Evolutionary conservation across 2,797 vertebrate genomes (phyloP), one percentile per base, ranked within the genome.

Genomic region (Centroberyx gerrardi): DNA sequence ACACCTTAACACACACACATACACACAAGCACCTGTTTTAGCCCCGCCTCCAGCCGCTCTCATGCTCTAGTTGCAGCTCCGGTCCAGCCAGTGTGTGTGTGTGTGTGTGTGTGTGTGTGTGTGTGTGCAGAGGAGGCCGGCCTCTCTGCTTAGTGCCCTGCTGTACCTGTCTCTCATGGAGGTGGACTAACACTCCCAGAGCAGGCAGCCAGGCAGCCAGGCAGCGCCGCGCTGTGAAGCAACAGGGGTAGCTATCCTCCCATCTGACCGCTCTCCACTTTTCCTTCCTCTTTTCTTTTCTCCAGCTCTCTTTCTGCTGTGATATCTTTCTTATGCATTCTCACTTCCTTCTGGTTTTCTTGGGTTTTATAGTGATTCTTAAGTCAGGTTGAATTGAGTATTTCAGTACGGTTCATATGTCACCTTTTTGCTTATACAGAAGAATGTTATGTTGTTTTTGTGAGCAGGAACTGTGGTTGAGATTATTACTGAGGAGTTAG

Each of bases 101-200:
- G 82, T 70, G 82, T 89, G 74, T 78, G 62, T 71, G 61, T 54
- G 69, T 71, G 75, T 75, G 76, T 88, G 83, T 85, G 74, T 83
- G 84, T 72, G 75, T 76, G 74, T 68, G 67, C 42, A 55, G 74
- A 84, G 88, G 87, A 92, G 92, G 90, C 87, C 71, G 88, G 87
- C 87, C 88, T 84, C 82, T 86, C 79, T 66, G 78, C 76, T 92
- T 74, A 88, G 91, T 93, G 91, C 92, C 88, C 90, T 91, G 88
- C 91, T 91, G 92, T 94, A 94, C 93, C 93, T 94, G 93, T 91
- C 93, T 93, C 90, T 93, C 82, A 93, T 93, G 92, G 92, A 93
- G 92, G 92, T 90, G 83, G 90, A 90, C 88, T 84, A 80, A 91
- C 87, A 91, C 90, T 92, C 88, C 87, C 87, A 81, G 78, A 91